Evolutionary conservation across 2,888 invertebrate species (phyloP), one percentile per base, ranked within the genome.

Genomic region (Hyles lineata): DNA sequence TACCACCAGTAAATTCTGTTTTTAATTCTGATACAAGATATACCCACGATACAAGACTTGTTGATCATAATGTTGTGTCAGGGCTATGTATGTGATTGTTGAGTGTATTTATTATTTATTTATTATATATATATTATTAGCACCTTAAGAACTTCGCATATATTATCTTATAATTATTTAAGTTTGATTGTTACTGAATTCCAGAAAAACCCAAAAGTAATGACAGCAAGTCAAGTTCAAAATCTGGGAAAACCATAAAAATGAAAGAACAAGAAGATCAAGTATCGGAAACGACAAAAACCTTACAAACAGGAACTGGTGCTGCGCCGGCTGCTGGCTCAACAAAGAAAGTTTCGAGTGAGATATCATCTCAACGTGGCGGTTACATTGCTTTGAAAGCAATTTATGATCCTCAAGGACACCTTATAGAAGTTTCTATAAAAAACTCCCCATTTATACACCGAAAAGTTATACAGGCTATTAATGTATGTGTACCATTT

Each of bases 401-500:
- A 4, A 79, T 72, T 71, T 90, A 90, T 72, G 82, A 90, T 67
- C 32, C 52, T 17, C 76, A 73, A 23, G 79, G 76, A 3, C 74
- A 79, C 50, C 80, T 90, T 5, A 76, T 83, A 8, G 89, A 87
- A 79, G 76, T 91, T 70, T 76, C 84, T 0, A 84, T 91, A 43
- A 63, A 76, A 4, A 72, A 75, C 7, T 77, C 80, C 61, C 62
- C 73, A 35, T 52, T 75, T 5, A 55, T 88, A 71, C 77, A 81
- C 25, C 77, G 76, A 60, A 82, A 83, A 80, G 32, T 90, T 1
- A 83, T 91, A 4, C 78, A 83, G 71, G 85, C 85, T 0, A 73
- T 91, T 29, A 79, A 78, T 69, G 63, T 89, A 1, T 85, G 85
- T 69, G 29, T 87, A 15, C 87, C 89, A 7, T 91, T 85, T 75